These are phyloP conservation scores for Callopanchax toddi DNA, from an alignment of 2,113 vertebrate genomes.

Conservation along the genomic window DNA sequence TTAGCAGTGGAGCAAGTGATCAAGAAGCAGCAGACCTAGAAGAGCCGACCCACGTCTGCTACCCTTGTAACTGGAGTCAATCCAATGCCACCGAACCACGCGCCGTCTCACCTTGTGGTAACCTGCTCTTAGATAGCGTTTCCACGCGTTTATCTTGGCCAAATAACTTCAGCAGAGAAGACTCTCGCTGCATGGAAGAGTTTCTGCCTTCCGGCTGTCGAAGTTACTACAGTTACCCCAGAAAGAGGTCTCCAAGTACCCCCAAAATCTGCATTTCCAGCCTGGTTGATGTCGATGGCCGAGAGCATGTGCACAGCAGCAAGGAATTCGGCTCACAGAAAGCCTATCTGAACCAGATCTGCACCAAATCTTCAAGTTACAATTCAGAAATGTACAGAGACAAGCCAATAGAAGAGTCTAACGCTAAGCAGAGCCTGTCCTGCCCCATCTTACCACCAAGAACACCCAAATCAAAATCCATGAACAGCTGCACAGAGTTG, in stretches of 20 bases:
- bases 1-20: constrained; percentile 81
- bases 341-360: constrained; percentile 69
- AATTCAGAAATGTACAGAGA: constrained; percentile 87
- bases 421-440: constrained; percentile 88
- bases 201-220: constrained; percentile 85
- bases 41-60: constrained; percentile 84
- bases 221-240: constrained; percentile 95
- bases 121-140: constrained; percentile 76
- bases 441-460: constrained; percentile 93
- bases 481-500: constrained; percentile 68
- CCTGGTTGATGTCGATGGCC: constrained; percentile 82
- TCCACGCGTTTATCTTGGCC: constrained; percentile 92
- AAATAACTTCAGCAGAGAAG: constrained; percentile 86
- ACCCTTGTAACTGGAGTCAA: constrained; percentile 85
- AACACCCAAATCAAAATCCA: constrained; percentile 82
- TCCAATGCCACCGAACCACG: constrained; percentile 75
- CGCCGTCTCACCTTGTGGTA: constrained; percentile 73
- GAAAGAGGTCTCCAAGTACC: constrained; percentile 88
- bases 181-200: constrained; percentile 81
- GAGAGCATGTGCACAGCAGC: constrained; percentile 61
- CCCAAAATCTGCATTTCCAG: constrained; percentile 88
- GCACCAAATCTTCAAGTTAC: constrained; percentile 91
- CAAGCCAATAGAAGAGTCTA: constrained; percentile 76
- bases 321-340: constrained; percentile 66
- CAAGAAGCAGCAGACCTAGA: constrained; percentile 74